Evolutionary conservation across 2,797 vertebrate species (phyloP).

Genomic region (Channallabes apus): DNA sequence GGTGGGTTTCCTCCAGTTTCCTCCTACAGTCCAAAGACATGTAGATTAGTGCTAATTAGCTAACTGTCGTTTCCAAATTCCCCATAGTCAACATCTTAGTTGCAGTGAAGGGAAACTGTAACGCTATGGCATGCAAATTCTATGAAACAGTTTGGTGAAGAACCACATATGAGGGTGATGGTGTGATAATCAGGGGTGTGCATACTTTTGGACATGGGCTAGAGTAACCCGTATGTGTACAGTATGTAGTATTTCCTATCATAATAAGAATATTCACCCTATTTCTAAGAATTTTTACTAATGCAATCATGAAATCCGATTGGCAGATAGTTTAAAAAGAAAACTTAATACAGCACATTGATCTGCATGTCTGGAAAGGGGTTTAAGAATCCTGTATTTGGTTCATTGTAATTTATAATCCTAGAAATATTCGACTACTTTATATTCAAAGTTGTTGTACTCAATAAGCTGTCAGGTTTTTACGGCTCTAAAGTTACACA

Average conservation of each 20-base stretch:
- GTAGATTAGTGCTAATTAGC: too few species aligned
- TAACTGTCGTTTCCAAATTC: too few species aligned
- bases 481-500: neutral
- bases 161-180: neutral
- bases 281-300: neutral
- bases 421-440: neutral
- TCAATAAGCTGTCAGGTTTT: neutral
- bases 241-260: neutral
- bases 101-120: neutral
- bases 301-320: neutral
- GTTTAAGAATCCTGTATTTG: neutral
- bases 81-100: neutral
- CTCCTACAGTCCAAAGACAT: too few species aligned
- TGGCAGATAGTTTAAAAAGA: neutral
- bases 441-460: neutral
- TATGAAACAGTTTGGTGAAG: neutral
- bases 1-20: too few species aligned
- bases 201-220: neutral
- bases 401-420: neutral
- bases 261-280: neutral
- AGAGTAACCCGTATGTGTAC: neutral
- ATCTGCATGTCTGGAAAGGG: neutral
- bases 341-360: too few species aligned
- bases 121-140: too few species aligned
- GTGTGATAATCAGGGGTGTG: neutral